A percentile compares a stretch with the other conserved stretches of the same genome.
Evolutionary conservation across 2,797 vertebrate genomes (phyloP).

Genomic region (Cephalopachus bancanus): DNA sequence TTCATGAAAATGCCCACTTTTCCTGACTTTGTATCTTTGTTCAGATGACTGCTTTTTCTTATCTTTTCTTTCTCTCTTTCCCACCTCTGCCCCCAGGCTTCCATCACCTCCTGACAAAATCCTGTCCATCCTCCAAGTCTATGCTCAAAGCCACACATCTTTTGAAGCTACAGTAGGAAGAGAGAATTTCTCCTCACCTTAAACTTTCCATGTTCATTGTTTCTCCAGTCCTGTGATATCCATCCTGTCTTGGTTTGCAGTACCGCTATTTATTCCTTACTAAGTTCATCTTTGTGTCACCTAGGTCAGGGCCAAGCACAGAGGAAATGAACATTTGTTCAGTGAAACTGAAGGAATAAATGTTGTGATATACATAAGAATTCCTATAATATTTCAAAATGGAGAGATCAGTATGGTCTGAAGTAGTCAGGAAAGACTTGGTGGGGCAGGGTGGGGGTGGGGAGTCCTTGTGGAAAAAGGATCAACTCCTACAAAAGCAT

Average conservation of each 20-base stretch:
- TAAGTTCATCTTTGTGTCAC: not conserved
- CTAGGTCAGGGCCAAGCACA: conserved; percentile 29
- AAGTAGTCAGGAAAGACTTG: not conserved
- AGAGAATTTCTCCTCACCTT: not conserved
- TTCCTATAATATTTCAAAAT: not conserved
- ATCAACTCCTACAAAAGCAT: not conserved
- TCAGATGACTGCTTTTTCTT: not conserved
- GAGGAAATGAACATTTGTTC: conserved; percentile 57
- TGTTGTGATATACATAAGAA: not conserved
- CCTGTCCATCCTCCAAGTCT: not conserved
- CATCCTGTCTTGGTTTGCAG: not conserved
- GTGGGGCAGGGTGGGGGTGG: not conserved
- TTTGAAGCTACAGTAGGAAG: not conserved
- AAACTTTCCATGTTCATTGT: not conserved
- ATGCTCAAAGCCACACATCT: not conserved
- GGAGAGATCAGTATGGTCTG: not conserved
- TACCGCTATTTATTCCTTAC: not conserved
- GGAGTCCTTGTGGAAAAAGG: not conserved
- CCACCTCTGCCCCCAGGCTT: not conserved
- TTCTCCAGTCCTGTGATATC: not conserved
- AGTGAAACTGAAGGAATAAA: conserved; percentile 46
- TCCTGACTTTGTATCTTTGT: not conserved
- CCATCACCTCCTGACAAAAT: not conserved
- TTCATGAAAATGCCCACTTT: not conserved
- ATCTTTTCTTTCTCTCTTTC: not conserved